phyloP scores from a whole-genome alignment of 2,888 invertebrate species.

The Macrosiphum euphorbiae region DNA sequence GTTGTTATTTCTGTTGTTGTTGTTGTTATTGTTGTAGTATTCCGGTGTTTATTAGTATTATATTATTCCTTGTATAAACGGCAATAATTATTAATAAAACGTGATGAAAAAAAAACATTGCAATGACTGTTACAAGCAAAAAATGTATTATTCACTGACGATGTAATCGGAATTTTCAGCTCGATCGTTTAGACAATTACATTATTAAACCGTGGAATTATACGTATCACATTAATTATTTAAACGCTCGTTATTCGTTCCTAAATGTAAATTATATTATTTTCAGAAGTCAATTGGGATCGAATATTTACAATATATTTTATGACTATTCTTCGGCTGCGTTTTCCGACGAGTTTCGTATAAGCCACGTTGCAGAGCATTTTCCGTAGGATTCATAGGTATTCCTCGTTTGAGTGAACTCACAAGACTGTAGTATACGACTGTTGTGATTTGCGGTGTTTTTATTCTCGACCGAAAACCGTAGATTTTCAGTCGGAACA shows the following conservation, averaged over 20 bases:
- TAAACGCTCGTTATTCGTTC: neutral
- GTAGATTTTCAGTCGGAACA: too few relatives aligned
- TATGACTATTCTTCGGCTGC: too few relatives aligned
- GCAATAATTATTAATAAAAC: neutral
- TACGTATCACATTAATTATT: neutral
- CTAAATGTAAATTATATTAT: neutral
- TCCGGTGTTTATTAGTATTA: neutral
- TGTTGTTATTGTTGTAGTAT: neutral
- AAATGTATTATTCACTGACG: neutral
- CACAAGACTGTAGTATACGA: too few relatives aligned
- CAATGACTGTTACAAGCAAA: neutral
- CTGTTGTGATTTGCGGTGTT: too few relatives aligned
- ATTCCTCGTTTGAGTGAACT: too few relatives aligned
- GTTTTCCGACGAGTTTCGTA: too few relatives aligned
- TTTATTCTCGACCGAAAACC: too few relatives aligned
- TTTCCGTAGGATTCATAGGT: too few relatives aligned
- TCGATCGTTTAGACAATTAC: neutral
- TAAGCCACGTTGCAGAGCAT: too few relatives aligned
- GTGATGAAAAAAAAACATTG: neutral
- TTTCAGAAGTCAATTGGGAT: neutral
- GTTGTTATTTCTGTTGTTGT: too few relatives aligned
- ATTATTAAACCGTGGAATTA: neutral
- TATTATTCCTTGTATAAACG: neutral
- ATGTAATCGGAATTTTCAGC: neutral
- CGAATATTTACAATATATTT: neutral